Percentiles rank a stretch among this genome's conserved stretches.
Evolutionary conservation across 2,888 invertebrate species (phyloP).

Genomic region (Balanococcus diminutus): DNA sequence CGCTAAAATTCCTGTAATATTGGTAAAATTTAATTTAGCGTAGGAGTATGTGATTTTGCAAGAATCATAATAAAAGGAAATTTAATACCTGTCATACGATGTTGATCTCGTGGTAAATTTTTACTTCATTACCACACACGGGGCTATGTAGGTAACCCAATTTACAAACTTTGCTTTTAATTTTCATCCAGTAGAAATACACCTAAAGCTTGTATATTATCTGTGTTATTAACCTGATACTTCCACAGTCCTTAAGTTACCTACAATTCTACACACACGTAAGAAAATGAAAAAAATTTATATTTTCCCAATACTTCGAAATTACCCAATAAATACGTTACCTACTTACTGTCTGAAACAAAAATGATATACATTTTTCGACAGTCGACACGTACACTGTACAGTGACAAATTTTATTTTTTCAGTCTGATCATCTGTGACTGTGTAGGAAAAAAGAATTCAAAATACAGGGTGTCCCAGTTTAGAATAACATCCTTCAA

Average conservation of each 20-base stretch:
- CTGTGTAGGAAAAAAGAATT: neutral
- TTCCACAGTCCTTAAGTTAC: too few species aligned
- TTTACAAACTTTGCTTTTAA: neutral
- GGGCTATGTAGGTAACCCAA: too few species aligned
- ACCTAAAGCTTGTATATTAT: neutral
- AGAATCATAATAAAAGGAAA: neutral
- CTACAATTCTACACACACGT: too few species aligned
- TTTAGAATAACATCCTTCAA: too few species aligned
- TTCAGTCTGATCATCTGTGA: neutral
- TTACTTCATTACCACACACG: neutral
- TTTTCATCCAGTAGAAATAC: neutral
- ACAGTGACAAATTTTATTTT: neutral
- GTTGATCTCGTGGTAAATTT: neutral
- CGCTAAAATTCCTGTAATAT: too few species aligned
- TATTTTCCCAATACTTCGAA: neutral
- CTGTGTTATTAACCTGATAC: too few species aligned
- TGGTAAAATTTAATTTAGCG: neutral
- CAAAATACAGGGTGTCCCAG: too few species aligned
- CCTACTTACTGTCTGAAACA: neutral
- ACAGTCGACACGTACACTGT: neutral
- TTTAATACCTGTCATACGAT: neutral
- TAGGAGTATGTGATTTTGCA: neutral
- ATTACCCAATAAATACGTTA: neutral
- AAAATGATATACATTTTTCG: neutral
- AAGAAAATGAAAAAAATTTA: neutral